Percentiles rank a stretch among this genome's conserved stretches.
phyloP scores from a whole-genome alignment of 2,888 invertebrate species.

The Tetragnatha montana region DNA sequence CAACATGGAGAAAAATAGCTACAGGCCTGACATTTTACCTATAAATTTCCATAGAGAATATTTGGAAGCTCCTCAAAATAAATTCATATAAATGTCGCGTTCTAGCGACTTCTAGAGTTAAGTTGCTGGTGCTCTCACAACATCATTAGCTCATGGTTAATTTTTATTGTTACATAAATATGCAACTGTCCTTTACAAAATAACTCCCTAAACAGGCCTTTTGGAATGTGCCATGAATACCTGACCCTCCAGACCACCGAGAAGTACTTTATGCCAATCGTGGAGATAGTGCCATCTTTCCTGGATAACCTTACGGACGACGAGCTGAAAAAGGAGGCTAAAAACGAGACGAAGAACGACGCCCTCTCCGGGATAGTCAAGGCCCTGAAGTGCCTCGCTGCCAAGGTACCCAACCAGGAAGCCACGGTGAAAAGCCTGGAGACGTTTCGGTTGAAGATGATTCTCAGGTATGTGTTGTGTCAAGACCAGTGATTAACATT shows the following conservation, averaged over 20 bases:
- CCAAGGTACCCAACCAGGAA: conserved; percentile 84
- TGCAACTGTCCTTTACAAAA: too few relatives aligned
- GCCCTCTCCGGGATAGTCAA: conserved; percentile 95
- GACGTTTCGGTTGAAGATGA: conserved; percentile 97
- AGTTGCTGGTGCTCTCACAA: too few relatives aligned
- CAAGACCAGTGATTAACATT: too few relatives aligned
- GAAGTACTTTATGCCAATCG: conserved; percentile 93
- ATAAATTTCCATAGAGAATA: too few relatives aligned
- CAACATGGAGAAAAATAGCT: too few relatives aligned
- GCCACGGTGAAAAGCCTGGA: conserved; percentile 88
- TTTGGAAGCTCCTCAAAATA: too few relatives aligned
- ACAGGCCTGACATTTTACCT: too few relatives aligned
- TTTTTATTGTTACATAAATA: too few relatives aligned
- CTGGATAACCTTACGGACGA: conserved; percentile 95
- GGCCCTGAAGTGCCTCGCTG: conserved; percentile 91
- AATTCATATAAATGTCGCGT: too few relatives aligned
- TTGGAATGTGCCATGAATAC: conserved; percentile 93
- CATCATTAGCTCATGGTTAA: too few relatives aligned
- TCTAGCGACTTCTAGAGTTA: too few relatives aligned
- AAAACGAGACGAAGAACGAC: conserved; percentile 95
- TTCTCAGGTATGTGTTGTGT: conserved; percentile 85
- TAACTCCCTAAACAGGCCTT: conserved; percentile 81
- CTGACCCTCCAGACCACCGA: conserved; percentile 92
- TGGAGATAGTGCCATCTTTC: conserved; percentile 91
- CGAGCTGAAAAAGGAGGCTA: conserved; percentile 95